Conservation (phyloP, 2,113 vertebrate species). For the Naja naja region DNA sequence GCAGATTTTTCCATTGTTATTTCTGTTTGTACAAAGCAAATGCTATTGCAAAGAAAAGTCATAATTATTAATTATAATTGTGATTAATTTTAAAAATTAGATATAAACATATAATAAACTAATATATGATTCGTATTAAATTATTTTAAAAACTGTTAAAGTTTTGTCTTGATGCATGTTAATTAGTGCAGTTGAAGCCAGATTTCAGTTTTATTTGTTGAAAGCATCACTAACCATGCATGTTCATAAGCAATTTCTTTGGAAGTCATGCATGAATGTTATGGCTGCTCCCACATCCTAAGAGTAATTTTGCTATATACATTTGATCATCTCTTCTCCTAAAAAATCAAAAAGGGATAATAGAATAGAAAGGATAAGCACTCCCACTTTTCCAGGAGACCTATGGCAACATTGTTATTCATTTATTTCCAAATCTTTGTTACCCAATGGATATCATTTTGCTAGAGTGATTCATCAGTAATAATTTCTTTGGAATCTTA, state of each 20-base stretch:
- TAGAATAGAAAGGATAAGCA: neutral
- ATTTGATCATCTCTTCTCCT: neutral
- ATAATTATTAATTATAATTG: neutral
- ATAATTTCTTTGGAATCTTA: no score
- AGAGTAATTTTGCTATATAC: neutral
- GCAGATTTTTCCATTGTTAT: neutral
- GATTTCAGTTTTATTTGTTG: neutral
- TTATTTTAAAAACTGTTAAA: neutral
- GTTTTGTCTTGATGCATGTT: neutral
- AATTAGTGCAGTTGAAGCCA: neutral
- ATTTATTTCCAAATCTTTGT: neutral
- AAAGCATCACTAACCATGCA: neutral
- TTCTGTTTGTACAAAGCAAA: conserved; percentile 1
- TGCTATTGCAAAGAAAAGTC: neutral
- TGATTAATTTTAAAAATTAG: neutral
- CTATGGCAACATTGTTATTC: neutral
- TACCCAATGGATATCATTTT: no score
- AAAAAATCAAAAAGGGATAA: neutral
- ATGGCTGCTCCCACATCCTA: neutral
- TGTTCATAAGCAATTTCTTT: neutral
- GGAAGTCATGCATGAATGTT: neutral
- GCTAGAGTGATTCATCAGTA: no score
- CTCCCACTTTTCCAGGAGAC: neutral
- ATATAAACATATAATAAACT: neutral
- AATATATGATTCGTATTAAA: neutral